Conservation (phyloP, 2,888 invertebrate genomes). For the Scaptomyza tumidula region DNA sequence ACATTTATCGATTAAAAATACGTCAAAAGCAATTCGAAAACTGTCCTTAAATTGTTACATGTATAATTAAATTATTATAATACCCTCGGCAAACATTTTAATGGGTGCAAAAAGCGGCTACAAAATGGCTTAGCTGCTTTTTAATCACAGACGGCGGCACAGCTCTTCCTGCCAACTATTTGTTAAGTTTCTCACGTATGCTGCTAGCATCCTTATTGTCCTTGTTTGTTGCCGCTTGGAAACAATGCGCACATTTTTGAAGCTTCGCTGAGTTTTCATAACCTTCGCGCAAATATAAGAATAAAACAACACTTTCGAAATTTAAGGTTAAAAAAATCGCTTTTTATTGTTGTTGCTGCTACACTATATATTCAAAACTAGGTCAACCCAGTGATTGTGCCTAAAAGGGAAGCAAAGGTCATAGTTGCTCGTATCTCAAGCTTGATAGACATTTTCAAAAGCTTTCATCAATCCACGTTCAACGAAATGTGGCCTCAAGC, state of each 20-base stretch:
- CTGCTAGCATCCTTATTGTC: constrained; percentile 29
- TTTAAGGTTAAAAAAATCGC: constrained; percentile 67
- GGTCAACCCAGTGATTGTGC: constrained; percentile 47
- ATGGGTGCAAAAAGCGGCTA: background rate
- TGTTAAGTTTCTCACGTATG: constrained; percentile 68
- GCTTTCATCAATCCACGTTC: constrained; percentile 17
- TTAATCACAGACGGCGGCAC: constrained; percentile 70
- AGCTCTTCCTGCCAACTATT: constrained; percentile 51
- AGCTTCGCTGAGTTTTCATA: constrained; percentile 51
- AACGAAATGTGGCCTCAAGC: background rate
- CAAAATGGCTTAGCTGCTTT: constrained; percentile 45
- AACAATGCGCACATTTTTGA: constrained; percentile 62
- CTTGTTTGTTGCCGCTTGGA: constrained; percentile 37
- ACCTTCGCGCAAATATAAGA: constrained; percentile 53
- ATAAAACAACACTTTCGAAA: constrained; percentile 5
- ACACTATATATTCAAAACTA: constrained; percentile 66
- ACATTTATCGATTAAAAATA: no score
- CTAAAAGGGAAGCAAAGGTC: constrained; percentile 30
- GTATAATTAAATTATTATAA: background rate
- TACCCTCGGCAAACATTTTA: background rate
- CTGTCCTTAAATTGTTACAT: no score
- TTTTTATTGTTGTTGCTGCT: constrained; percentile 44
- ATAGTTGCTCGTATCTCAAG: constrained; percentile 8
- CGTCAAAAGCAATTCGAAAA: no score
- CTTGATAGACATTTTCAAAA: constrained; percentile 12